phyloP scores from a whole-genome alignment of 2,888 invertebrate genomes.

The Drosophila yooni region DNA sequence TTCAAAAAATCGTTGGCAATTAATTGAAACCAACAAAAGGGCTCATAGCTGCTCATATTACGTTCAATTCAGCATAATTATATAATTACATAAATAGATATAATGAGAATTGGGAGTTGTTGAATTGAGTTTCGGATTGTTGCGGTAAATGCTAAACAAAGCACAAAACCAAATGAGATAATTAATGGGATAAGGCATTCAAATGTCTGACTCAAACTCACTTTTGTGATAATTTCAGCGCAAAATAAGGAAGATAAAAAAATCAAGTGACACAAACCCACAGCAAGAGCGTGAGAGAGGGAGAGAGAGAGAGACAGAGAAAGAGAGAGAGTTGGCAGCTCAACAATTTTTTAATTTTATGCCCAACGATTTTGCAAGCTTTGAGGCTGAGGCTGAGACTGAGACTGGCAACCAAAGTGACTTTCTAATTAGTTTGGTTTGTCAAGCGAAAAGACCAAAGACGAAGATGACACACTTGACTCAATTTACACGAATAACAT shows the following conservation, averaged over 20 bases:
- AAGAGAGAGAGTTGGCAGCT: slow-evolving; percentile 25
- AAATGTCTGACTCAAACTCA: slow-evolving; percentile 12
- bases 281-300: not conserved
- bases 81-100: slow-evolving; percentile 27
- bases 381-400: slow-evolving; percentile 12
- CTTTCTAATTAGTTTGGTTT: slow-evolving; percentile 79
- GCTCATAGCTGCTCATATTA: slow-evolving; percentile 44
- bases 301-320: not conserved
- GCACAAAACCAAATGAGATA: slow-evolving; percentile 31
- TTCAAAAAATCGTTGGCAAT: slow-evolving; percentile 62
- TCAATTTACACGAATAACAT: slow-evolving; percentile 62
- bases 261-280: slow-evolving; percentile 27
- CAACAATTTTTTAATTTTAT: slow-evolving; percentile 76
- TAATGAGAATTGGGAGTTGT: not conserved
- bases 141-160: slow-evolving; percentile 24
- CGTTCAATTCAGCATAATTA: slow-evolving; percentile 45
- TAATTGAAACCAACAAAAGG: slow-evolving; percentile 65
- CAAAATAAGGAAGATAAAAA: slow-evolving; percentile 6
- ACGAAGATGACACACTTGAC: slow-evolving; percentile 70
- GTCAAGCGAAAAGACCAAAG: slow-evolving; percentile 55
- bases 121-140: not conserved
- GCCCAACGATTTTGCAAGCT: slow-evolving; percentile 62
- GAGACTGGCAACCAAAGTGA: slow-evolving; percentile 71
- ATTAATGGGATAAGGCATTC: slow-evolving; percentile 48
- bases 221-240: not conserved